Evolutionary conservation across 1,140 invertebrate species (phyloP), one percentile per base, ranked within the genome.

Genomic region (Steinernema feltiae): DNA sequence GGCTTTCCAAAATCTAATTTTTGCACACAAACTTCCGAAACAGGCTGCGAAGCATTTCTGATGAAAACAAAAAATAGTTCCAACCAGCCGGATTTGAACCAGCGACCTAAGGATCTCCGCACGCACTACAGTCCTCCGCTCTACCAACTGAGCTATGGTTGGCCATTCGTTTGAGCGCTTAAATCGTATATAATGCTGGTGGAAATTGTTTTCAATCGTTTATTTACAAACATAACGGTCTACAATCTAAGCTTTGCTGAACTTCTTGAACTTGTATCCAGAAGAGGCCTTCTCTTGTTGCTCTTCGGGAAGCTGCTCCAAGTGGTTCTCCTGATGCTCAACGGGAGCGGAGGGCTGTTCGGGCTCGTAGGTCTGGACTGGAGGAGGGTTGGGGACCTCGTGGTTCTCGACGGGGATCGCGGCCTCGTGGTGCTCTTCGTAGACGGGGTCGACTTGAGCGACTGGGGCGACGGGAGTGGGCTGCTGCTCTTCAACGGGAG

Each of bases 61-160:
- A 63, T 7, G 53, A 7, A 63, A 27, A 63, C 3, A 3, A 27
- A 63, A 63, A 63, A 63, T 15, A 7, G 24, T 27, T 63, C 53
- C 53, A 63, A 27, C 15, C 24, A 27, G 24, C 53, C 53, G 53
- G 53, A 63, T 63, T 63, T 3, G 53, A 63, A 63, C 53, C 53
- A 63, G 53, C 24, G 53, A 63, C 53, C 24, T 15, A 63, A 63
- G 53, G 53, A 63, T 63, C 53, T 63, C 53, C 24, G 53, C 15
- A 15, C 15, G 24, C 53, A 63, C 79, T 82, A 81, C 80, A 81
- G 80, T 82, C 81, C 78, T 83, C 78, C 80, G 77, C 80, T 81
- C 80, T 81, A 81, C 80, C 80, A 81, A n/a, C n/a, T n/a, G n/a
- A n/a, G 79, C 79, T 81, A 81, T 77, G 75, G 75, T 63, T 63